phyloP scores from a whole-genome alignment of 2,888 invertebrate genomes.

The Drosophila pseudotakahashii region DNA sequence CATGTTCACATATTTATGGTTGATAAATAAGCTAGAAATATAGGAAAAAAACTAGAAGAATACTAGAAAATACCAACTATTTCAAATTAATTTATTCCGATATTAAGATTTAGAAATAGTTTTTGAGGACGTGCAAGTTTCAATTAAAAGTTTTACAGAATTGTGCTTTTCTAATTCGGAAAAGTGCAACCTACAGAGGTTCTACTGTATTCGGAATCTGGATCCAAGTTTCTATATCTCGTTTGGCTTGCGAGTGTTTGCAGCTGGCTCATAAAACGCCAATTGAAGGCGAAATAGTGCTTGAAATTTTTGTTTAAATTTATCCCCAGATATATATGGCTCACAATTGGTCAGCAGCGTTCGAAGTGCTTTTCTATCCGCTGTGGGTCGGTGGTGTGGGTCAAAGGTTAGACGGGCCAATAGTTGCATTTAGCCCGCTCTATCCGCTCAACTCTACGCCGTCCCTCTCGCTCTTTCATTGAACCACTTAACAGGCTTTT shows the following conservation, averaged over 20 bases:
- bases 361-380: slow-evolving; percentile 12
- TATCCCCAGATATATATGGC: slow-evolving; percentile 29
- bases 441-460: background rate
- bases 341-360: slow-evolving; percentile 17
- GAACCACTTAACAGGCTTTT: slow-evolving; percentile 49
- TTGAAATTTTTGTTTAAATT: slow-evolving; percentile 39
- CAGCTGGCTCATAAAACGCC: slow-evolving; percentile 57
- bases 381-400: slow-evolving; percentile 20
- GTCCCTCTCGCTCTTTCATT: slow-evolving; percentile 4
- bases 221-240: slow-evolving; percentile 6
- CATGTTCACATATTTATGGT: no score
- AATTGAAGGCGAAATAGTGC: slow-evolving; percentile 39
- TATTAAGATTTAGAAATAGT: no score
- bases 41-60: no score
- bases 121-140: no score
- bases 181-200: no score
- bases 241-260: slow-evolving; percentile 17
- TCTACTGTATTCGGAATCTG: slow-evolving; percentile 9
- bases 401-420: slow-evolving; percentile 28
- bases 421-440: slow-evolving; percentile 7
- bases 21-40: no score
- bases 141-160: no score
- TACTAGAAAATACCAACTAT: no score
- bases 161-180: no score
- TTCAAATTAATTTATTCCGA: no score